Conservation (phyloP, 2,797 vertebrate genomes). For the Acrossocheilus wenchowensis region DNA sequence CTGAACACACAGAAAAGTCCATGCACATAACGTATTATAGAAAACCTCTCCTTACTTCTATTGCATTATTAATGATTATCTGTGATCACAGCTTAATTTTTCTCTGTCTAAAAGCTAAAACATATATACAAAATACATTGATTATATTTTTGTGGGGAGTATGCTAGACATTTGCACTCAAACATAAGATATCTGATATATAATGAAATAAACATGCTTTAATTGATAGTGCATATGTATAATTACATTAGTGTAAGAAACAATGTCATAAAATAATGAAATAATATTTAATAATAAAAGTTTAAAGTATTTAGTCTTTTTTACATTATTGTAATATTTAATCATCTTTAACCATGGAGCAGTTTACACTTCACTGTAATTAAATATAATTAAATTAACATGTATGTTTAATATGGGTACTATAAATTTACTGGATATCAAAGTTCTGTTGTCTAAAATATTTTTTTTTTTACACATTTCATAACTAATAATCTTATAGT, state of each 20-base stretch:
- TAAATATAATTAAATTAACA: neutral
- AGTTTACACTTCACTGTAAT: neutral
- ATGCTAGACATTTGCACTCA: neutral
- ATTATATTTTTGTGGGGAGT: neutral
- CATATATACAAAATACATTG: neutral
- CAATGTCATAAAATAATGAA: neutral
- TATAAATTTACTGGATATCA: neutral
- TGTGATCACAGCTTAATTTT: neutral
- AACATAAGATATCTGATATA: neutral
- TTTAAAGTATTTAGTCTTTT: neutral
- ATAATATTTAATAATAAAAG: neutral
- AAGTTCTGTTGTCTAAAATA: neutral
- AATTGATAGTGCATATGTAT: neutral
- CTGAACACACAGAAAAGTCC: constrained; percentile 66
- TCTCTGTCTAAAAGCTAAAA: neutral
- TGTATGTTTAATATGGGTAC: neutral
- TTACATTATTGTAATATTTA: neutral
- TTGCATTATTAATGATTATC: neutral
- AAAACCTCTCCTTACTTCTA: neutral
- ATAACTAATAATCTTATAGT: no score
- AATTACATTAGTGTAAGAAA: neutral
- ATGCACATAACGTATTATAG: neutral
- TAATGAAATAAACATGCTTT: neutral
- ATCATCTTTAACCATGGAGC: neutral
- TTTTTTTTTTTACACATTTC: neutral